phyloP scores from a whole-genome alignment of 2,797 vertebrate species.

The Pteronotus mesoamericanus region DNA sequence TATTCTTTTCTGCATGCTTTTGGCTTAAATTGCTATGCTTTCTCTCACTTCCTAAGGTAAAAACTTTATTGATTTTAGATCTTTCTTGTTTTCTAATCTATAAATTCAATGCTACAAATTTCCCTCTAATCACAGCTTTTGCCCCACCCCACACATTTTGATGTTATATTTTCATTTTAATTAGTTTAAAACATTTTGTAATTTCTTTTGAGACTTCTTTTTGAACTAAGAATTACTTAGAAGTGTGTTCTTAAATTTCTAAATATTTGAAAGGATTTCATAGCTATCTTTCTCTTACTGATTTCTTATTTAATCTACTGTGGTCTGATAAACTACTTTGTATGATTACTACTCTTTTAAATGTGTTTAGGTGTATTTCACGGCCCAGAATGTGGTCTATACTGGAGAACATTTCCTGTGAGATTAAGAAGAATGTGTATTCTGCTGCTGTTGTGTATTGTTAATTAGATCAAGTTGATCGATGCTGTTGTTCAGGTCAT shows the following conservation, averaged over 20 bases:
- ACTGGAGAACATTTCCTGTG: too few species aligned
- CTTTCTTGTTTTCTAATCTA: too few species aligned
- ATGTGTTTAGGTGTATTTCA: too few species aligned
- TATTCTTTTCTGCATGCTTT: background rate
- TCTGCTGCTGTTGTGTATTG: background rate
- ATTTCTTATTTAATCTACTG: background rate
- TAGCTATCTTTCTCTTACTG: background rate
- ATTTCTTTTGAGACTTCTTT: too few species aligned
- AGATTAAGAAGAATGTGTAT: too few species aligned
- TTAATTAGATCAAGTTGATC: constrained; percentile 29
- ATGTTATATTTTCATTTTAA: too few species aligned
- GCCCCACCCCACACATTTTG: too few species aligned
- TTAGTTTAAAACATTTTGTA: too few species aligned
- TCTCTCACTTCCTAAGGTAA: background rate
- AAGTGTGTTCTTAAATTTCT: background rate
- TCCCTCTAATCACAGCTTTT: too few species aligned
- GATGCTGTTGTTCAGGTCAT: background rate
- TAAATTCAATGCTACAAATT: too few species aligned
- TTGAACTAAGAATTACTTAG: background rate
- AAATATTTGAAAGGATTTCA: background rate
- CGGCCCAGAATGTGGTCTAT: too few species aligned
- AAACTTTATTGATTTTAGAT: background rate
- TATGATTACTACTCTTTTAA: too few species aligned
- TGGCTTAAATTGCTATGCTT: background rate
- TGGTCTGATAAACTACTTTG: background rate